Conservation (phyloP, 1,140 invertebrate species). For the Laodelphax striatellus region DNA sequence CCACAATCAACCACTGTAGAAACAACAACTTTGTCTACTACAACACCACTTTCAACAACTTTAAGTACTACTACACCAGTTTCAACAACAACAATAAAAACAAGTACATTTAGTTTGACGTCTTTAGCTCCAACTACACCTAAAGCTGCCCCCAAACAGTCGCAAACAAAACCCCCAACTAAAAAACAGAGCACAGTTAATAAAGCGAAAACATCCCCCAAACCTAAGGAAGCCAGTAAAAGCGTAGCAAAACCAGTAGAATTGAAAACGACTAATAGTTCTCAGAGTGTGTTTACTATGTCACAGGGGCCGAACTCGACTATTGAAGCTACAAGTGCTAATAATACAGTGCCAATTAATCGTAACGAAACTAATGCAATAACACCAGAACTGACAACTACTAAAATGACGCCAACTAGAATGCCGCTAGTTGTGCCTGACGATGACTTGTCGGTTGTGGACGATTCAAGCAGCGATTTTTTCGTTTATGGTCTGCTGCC, state of each 20-base stretch:
- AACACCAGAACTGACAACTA: slow-evolving; percentile 5
- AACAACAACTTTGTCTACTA: background rate
- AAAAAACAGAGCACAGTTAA: background rate
- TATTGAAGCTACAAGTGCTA: background rate
- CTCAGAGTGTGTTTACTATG: too few relatives aligned
- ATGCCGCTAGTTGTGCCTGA: background rate
- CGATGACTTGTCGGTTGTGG: background rate
- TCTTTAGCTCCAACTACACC: too few relatives aligned
- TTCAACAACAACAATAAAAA: too few relatives aligned
- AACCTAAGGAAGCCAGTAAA: background rate
- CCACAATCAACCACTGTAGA: background rate
- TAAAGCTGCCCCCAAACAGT: too few relatives aligned
- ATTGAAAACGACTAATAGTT: too few relatives aligned
- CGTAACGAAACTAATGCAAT: background rate
- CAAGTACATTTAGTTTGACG: too few relatives aligned
- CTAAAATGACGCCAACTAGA: background rate
- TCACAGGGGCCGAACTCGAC: slow-evolving; percentile 2
- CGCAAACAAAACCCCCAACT: background rate
- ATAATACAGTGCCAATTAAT: background rate
- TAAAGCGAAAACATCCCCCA: background rate
- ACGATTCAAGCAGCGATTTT: slow-evolving; percentile 7
- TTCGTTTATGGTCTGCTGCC: slow-evolving; percentile 21
- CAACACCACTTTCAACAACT: background rate
- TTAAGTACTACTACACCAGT: background rate
- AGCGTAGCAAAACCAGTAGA: too few relatives aligned